Conservation (phyloP, 2,888 invertebrate species). For the Phengaris alcon region DNA sequence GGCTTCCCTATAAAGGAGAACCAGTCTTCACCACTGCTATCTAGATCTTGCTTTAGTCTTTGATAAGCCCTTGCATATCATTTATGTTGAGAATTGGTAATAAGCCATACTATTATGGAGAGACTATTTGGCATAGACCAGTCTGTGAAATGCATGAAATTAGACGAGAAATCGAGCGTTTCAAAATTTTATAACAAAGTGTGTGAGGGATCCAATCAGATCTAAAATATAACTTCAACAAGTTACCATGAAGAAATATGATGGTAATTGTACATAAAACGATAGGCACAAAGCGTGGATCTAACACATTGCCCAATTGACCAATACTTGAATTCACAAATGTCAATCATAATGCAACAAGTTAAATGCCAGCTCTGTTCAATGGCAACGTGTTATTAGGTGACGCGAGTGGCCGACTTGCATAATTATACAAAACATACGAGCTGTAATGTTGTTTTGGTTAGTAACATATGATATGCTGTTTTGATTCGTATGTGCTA, state of each 20-base stretch:
- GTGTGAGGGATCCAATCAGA: neutral
- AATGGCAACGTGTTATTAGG: constrained; percentile 28
- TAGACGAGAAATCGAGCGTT: too few species aligned
- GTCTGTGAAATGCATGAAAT: too few species aligned
- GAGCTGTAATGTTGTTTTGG: constrained; percentile 11
- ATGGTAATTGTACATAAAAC: neutral
- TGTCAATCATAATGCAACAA: constrained; percentile 46
- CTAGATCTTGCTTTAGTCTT: too few species aligned
- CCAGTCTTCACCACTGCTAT: too few species aligned
- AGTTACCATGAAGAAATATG: constrained; percentile 1
- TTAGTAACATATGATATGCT: neutral
- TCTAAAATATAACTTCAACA: neutral
- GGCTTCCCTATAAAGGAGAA: too few species aligned
- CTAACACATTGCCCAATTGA: constrained; percentile 45
- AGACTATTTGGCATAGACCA: too few species aligned
- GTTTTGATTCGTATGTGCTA: neutral
- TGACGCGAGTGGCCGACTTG: constrained; percentile 25
- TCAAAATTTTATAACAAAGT: too few species aligned
- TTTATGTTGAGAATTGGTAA: too few species aligned
- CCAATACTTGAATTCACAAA: constrained; percentile 52
- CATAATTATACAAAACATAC: constrained; percentile 23
- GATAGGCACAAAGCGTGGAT: constrained; percentile 12
- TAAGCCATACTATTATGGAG: too few species aligned
- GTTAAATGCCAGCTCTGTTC: constrained; percentile 29
- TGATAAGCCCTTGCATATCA: too few species aligned